Percentiles rank a stretch among this genome's conserved stretches.
These are phyloP conservation scores for Cantharis rufa DNA, from an alignment of 2,888 invertebrate genomes.

Conservation along the genomic window DNA sequence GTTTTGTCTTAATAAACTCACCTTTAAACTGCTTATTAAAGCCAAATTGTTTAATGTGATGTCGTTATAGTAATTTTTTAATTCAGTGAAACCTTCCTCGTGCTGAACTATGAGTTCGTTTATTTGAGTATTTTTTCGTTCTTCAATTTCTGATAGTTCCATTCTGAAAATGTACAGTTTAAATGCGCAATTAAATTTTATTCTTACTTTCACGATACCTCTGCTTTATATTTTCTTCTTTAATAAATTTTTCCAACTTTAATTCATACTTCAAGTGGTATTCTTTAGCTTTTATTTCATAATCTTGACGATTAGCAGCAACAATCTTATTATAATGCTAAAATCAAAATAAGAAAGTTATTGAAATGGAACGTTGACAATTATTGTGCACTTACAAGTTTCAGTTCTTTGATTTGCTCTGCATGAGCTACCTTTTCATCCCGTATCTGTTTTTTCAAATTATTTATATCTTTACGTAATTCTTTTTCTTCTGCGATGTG, in stretches of 20 bases:
- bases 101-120: conserved; percentile 79
- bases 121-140: conserved; percentile 87
- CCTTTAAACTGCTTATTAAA: conserved; percentile 86
- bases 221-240: conserved; percentile 73
- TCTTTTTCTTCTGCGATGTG: conserved; percentile 78
- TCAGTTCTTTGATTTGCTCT: conserved; percentile 73
- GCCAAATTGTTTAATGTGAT: conserved; percentile 94
- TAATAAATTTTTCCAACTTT: conserved; percentile 71
- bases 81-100: conserved; percentile 82
- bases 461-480: conserved; percentile 73
- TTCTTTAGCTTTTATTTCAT: conserved; percentile 70
- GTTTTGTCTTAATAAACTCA: conserved; percentile 40
- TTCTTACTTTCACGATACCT: conserved; percentile 34
- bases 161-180: conserved; percentile 56
- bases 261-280: conserved; percentile 74
- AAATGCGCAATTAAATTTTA: too few species aligned
- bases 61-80: conserved; percentile 94
- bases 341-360: conserved; percentile 19
- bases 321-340: conserved; percentile 56
- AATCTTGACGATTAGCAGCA: conserved; percentile 64
- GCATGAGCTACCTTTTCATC: conserved; percentile 73
- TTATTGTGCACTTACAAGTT: conserved; percentile 59
- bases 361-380: neutral
- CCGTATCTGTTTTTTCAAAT: conserved; percentile 67
- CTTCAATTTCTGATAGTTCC: conserved; percentile 88